Evolutionary conservation across 2,113 vertebrate genomes (phyloP).

Genomic region (Lethenteron reissneri): DNA sequence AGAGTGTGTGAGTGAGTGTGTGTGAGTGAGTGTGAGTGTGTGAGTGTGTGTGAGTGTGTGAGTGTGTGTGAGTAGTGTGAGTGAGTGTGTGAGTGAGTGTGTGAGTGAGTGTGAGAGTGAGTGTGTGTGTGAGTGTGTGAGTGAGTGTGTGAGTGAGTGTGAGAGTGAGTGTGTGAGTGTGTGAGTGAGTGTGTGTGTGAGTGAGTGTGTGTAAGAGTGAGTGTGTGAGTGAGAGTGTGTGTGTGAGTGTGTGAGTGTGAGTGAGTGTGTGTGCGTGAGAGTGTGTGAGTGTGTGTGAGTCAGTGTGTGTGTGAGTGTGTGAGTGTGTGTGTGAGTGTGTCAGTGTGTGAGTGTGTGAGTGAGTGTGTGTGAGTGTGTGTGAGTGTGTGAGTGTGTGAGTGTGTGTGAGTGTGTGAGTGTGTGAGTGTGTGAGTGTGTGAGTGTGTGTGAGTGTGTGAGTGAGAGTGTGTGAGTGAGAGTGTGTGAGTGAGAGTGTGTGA

Average conservation of each 20-base stretch:
- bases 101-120: no score
- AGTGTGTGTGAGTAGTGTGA: no score
- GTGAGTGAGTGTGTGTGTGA: not conserved
- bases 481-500: not conserved
- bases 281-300: not conserved
- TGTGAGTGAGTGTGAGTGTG: no score
- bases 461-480: not conserved
- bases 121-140: no score
- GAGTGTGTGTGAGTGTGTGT: not conserved
- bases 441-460: not conserved
- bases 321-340: not conserved
- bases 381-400: not conserved
- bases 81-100: no score
- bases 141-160: no score
- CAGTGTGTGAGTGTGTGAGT: not conserved
- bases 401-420: not conserved
- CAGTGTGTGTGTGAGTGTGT: not conserved
- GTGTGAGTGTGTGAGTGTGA: not conserved
- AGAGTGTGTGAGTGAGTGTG: no score
- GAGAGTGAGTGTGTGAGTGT: no score
- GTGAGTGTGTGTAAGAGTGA: not conserved
- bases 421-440: not conserved
- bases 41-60: no score
- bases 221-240: not conserved
- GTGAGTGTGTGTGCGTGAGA: not conserved